Percentiles rank a stretch among this genome's conserved stretches.
Evolutionary conservation across 1,140 invertebrate genomes (phyloP).

Genomic region (Drosophila hydei): DNA sequence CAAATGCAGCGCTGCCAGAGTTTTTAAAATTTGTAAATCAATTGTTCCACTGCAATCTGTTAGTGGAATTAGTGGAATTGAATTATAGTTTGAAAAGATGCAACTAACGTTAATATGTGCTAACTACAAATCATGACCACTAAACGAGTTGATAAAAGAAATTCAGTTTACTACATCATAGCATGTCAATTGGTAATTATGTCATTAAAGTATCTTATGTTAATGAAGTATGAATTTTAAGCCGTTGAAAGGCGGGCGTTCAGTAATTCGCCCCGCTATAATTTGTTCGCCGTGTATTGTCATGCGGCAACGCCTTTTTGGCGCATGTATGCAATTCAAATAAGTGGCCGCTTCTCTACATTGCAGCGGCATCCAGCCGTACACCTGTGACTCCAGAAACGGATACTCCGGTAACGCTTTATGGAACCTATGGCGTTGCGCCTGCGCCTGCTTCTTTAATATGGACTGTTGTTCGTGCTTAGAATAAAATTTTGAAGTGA

Average conservation of each 20-base stretch:
- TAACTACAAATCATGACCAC: too few relatives aligned
- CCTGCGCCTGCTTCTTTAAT: slow-evolving; percentile 6
- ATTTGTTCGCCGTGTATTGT: slow-evolving; percentile 71
- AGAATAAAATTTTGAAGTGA: slow-evolving; percentile 73
- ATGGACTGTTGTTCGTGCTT: slow-evolving; percentile 49
- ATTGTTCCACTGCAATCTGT: neutral
- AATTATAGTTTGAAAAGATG: too few relatives aligned
- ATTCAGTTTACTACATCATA: neutral
- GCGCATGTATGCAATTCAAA: slow-evolving; percentile 72
- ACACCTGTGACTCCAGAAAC: slow-evolving; percentile 63
- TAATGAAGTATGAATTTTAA: slow-evolving; percentile 70
- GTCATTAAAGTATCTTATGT: neutral
- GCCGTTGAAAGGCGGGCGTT: slow-evolving; percentile 71
- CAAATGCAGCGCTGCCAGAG: slow-evolving; percentile 25
- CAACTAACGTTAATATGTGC: too few relatives aligned
- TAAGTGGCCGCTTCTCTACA: slow-evolving; percentile 33
- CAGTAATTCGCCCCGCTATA: slow-evolving; percentile 66
- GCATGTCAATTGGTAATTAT: neutral
- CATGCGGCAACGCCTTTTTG: slow-evolving; percentile 71
- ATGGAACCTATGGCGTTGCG: slow-evolving; percentile 33
- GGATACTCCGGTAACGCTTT: slow-evolving; percentile 35
- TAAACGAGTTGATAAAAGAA: too few relatives aligned
- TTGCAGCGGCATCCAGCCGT: slow-evolving; percentile 70
- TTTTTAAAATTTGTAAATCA: neutral
- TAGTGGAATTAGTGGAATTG: too few relatives aligned